phyloP scores from a whole-genome alignment of 2,888 invertebrate species.

The Drosophila meridionalis region DNA sequence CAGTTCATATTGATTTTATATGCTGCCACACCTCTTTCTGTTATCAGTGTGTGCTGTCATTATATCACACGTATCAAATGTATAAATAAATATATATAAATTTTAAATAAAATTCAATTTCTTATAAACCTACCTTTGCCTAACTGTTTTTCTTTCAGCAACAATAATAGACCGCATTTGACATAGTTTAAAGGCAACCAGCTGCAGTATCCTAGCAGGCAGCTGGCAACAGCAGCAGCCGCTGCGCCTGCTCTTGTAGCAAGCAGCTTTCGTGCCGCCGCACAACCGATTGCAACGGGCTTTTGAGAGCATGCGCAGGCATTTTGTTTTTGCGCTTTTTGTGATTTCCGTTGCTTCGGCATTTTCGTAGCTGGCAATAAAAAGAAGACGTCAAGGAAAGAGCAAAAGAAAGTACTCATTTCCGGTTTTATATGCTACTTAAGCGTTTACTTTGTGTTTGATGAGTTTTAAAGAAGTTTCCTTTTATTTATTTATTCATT shows the following conservation, averaged over 20 bases:
- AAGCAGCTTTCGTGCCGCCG: background rate
- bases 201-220: conserved; percentile 14
- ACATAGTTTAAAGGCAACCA: background rate
- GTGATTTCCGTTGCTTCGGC: background rate
- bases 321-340: background rate
- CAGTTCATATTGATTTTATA: conserved; percentile 46
- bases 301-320: conserved; percentile 2
- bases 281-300: background rate
- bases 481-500: background rate
- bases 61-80: background rate
- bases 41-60: conserved; percentile 15
- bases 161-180: background rate
- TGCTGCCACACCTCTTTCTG: conserved; percentile 36
- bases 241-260: background rate
- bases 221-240: conserved; percentile 1
- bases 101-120: background rate
- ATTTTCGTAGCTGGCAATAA: background rate
- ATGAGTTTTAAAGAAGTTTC: conserved; percentile 1
- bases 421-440: background rate
- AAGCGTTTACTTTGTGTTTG: conserved; percentile 8
- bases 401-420: background rate
- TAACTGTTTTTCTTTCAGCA: background rate
- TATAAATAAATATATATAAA: background rate
- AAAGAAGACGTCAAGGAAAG: background rate
- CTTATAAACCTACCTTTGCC: background rate